Conservation (phyloP, 2,113 vertebrate genomes). For the Centropus bengalensis region DNA sequence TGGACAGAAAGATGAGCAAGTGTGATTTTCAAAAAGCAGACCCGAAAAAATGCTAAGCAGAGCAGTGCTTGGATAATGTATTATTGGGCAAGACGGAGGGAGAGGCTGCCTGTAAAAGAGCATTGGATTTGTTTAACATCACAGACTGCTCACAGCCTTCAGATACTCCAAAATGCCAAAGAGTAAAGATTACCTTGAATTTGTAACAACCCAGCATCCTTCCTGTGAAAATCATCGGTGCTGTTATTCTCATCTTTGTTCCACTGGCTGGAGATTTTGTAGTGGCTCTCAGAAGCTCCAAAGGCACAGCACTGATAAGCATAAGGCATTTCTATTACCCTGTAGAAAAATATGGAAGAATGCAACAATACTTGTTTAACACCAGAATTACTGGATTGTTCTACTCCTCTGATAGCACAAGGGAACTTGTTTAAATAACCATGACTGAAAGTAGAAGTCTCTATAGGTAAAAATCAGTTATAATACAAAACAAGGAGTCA, state of each 20-base stretch:
- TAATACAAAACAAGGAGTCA: neutral
- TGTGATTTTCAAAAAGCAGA: neutral
- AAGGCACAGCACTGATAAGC: slow-evolving; percentile 95
- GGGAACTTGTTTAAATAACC: neutral
- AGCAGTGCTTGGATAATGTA: neutral
- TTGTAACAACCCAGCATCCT: slow-evolving; percentile 76
- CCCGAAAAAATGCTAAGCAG: neutral
- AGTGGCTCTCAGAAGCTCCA: slow-evolving; percentile 82
- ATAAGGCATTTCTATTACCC: slow-evolving; percentile 93
- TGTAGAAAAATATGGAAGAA: slow-evolving; percentile 63
- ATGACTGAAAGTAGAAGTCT: neutral
- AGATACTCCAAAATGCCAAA: neutral
- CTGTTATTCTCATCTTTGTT: slow-evolving; percentile 80
- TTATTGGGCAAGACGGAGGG: neutral
- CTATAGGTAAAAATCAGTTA: neutral
- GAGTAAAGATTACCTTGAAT: slow-evolving; percentile 75
- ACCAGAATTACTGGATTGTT: neutral
- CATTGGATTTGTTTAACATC: neutral
- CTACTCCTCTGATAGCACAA: neutral
- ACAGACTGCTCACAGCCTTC: neutral
- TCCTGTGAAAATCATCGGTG: slow-evolving; percentile 74
- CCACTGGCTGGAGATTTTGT: slow-evolving; percentile 77
- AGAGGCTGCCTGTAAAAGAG: neutral
- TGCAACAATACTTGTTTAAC: neutral
- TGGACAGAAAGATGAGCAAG: neutral